Base-by-base conservation (phyloP, 2,888 invertebrate genomes). In the Trachelus tabidus region DNA sequence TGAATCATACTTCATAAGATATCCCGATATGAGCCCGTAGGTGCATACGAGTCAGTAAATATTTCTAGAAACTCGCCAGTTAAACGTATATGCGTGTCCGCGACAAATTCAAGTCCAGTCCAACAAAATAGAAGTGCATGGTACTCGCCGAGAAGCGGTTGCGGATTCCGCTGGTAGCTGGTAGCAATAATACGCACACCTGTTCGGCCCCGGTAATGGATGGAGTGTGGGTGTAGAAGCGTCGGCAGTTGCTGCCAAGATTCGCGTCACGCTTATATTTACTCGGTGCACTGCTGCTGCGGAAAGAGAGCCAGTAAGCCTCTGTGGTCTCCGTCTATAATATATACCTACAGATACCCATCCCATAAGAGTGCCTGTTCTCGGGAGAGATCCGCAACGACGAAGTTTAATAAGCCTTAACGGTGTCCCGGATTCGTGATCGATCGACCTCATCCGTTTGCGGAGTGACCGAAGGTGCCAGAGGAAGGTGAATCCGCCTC, bases 211-310 rank as follows among this genome's bases (percentile, higher is more conserved):
- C 84, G 76, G 82, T 89, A 87, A 90, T 87, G 85, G 87, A 90
- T 88, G 87, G 83, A 84, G 86, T 84, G 89, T 86, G 87, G 87
- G 89, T 87, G 89, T 85, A 83, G 83, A 9, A 86, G 82, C 82
- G 83, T 83, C 80, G 80, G 80, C 75, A 75, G 33, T 77, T 83
- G 84, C 81, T 89, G 90, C 89, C 89, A 90, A 90, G 88, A 89
- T 83, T 86, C 86, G 83, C 85, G 86, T 89, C 89, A 87, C 83
- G 85, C 87, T 88, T 89, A 89, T 89, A 89, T 89, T 90, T 88
- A 88, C 85, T 84, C 85, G 81, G 78, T 69, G 73, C 37, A 37
- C 9, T 9, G 56, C 71, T 71, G 12, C n/a, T 71, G 31, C 71
- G 71, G 23, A 9, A 56, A 56, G 56, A 56, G 56, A 56, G 23